Evolutionary conservation across 2,113 vertebrate genomes (phyloP), one percentile per base, ranked within the genome.

Genomic region (Chlamydotis undulata): DNA sequence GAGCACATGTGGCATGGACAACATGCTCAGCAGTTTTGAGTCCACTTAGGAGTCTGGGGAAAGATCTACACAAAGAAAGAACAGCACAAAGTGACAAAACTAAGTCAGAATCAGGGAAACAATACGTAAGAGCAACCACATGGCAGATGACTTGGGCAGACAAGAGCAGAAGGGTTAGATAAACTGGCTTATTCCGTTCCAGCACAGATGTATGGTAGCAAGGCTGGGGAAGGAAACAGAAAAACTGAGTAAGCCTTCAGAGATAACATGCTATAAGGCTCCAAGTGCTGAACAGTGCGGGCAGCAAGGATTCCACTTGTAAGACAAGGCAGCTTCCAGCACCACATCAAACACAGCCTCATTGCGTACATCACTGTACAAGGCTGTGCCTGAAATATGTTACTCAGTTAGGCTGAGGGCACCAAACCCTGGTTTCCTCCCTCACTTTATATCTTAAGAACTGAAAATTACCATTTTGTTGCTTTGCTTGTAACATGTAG

Each of bases 341-440:
- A 23, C 5, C 41, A n/a, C 19, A 60, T 39, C 81, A 91, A 61
- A 75, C 87, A 50, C 71, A 64, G 71, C 12, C 55, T 60, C 35
- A 4, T 26, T 67, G 45, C 10, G 28, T 3, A 37, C 25, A 61
- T 5, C 2, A 0, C 21, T n/a, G 8, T 5, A 55, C n/a, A 35
- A 25, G 17, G 47, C 45, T 5, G 9, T n/a, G 69, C 53, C 73
- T 37, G 25, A 92, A 89, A 56, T 26, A n/a, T 0, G 1, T 50
- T 71, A 9, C 9, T 84, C 56, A n/a, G 3, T 70, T 53, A 50
- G 13, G 19, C 7, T 57, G 37, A 84, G 33, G 31, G 29, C 31
- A 89, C 14, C 65, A 75, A 64, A 1, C 8, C 6, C 7, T 19
- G 4, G 35, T 78, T 63, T 79, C 19, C 15, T 39, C 67, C 37